Percentiles rank a stretch among this genome's conserved stretches.
phyloP scores from a whole-genome alignment of 2,888 invertebrate genomes.

The Philereme vetulata region DNA sequence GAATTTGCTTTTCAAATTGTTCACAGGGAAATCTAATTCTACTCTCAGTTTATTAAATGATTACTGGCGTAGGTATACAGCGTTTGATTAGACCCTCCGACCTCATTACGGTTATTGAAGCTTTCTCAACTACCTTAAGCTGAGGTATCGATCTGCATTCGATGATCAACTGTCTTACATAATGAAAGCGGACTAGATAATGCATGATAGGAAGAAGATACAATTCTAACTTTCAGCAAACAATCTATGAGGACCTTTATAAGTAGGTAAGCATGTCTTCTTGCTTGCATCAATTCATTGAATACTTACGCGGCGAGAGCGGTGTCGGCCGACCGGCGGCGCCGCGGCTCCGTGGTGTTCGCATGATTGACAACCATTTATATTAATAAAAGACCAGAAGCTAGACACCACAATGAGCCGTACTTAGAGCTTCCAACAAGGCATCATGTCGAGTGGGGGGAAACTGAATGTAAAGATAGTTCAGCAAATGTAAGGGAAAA shows the following conservation, averaged over 20 bases:
- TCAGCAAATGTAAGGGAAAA: not conserved
- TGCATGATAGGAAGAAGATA: constrained; percentile 73
- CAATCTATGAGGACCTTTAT: constrained; percentile 68
- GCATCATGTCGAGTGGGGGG: not conserved
- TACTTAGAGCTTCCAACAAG: constrained; percentile 59
- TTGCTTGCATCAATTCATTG: constrained; percentile 76
- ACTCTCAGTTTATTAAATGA: constrained; percentile 1
- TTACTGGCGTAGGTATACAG: constrained; percentile 35
- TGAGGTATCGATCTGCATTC: constrained; percentile 57
- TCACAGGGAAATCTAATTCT: not conserved
- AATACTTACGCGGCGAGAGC: constrained; percentile 72
- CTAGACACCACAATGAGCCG: constrained; percentile 63
- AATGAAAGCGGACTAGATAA: constrained; percentile 74
- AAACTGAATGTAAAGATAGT: constrained; percentile 1
- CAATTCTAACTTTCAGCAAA: constrained; percentile 67
- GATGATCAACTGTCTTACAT: constrained; percentile 58
- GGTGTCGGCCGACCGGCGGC: constrained; percentile 73
- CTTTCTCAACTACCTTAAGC: constrained; percentile 60
- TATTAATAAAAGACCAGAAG: constrained; percentile 80
- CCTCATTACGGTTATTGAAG: constrained; percentile 58
- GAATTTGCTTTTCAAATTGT: too few species aligned
- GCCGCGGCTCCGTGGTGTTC: constrained; percentile 73
- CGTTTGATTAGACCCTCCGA: constrained; percentile 45
- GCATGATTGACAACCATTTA: constrained; percentile 83
- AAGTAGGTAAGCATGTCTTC: constrained; percentile 62